These are phyloP conservation scores for Brachyalestes nurse DNA, from an alignment of 2,797 vertebrate genomes.

Conservation along the genomic window DNA sequence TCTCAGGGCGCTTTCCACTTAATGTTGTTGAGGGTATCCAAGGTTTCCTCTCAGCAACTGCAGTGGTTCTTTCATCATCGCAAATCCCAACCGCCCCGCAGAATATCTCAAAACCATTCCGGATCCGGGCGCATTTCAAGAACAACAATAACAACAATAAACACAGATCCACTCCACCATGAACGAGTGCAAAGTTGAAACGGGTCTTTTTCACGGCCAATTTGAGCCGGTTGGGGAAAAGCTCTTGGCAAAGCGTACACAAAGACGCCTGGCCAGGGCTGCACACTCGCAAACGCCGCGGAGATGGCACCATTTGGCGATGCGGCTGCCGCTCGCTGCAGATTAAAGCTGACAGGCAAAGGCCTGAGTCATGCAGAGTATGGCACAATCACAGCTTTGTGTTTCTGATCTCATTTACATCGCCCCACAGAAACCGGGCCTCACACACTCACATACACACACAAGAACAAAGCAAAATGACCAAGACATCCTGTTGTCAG, in stretches of 20 bases:
- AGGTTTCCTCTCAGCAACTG: slow-evolving; percentile 57
- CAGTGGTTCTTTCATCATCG: slow-evolving; percentile 50
- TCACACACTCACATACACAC: slow-evolving; percentile 3
- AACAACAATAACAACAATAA: slow-evolving; percentile 76
- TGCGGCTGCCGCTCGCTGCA: slow-evolving; percentile 76
- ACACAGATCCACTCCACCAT: slow-evolving; percentile 75
- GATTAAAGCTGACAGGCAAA: slow-evolving; percentile 79
- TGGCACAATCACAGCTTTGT: slow-evolving; percentile 66
- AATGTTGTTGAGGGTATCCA: slow-evolving; percentile 54
- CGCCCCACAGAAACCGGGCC: slow-evolving; percentile 59
- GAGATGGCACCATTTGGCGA: slow-evolving; percentile 81
- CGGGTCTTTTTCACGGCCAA: slow-evolving; percentile 79
- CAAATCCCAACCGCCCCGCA: slow-evolving; percentile 65
- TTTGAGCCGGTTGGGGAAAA: slow-evolving; percentile 72
- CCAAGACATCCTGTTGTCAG: slow-evolving; percentile 19
- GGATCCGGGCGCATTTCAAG: slow-evolving; percentile 68
- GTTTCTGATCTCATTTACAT: slow-evolving; percentile 73
- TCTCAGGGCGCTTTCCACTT: slow-evolving; percentile 37
- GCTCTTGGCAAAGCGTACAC: slow-evolving; percentile 72
- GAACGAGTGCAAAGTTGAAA: slow-evolving; percentile 77
- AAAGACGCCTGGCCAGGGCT: slow-evolving; percentile 68
- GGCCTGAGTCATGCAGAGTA: slow-evolving; percentile 78
- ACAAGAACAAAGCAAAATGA: background rate
- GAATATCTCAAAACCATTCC: slow-evolving; percentile 55
- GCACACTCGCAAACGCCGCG: slow-evolving; percentile 74